Evolutionary conservation across 2,113 vertebrate species (phyloP), one percentile per base, ranked within the genome.

Genomic region (Callospermophilus lateralis): DNA sequence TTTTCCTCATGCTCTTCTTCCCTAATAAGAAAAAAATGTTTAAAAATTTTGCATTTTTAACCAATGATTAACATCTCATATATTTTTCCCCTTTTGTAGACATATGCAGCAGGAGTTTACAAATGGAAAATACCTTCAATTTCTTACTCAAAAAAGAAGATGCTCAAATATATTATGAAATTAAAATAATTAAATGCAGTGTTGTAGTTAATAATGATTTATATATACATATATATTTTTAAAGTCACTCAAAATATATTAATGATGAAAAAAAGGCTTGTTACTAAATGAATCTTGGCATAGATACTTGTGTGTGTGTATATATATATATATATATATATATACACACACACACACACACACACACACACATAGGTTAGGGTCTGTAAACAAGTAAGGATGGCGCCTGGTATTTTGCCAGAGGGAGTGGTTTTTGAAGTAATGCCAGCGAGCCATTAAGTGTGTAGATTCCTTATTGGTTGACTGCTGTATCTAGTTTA

Each of bases 1-100:
- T n/a, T n/a, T n/a, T n/a, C n/a, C n/a, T n/a, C n/a, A n/a, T n/a
- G n/a, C n/a, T n/a, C n/a, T n/a, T n/a, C n/a, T n/a, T n/a, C n/a
- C n/a, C n/a, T n/a, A n/a, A 92, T 63, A 92, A 93, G 28, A 30
- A 1, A n/a, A 51, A 90, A 87, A 7, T 86, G n/a, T 95, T 95
- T 92, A 94, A 74, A 51, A 85, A 8, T 26, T 96, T 94, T 89
- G 30, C 16, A 76, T 91, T 78, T 96, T 96, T 68, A 91, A 73
- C 80, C 42, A 93, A 4, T 17, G 32, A 0, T 42, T 96, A 72
- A 72, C 37, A 58, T 81, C 8, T 67, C 72, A 48, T 24, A 83
- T 81, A 88, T 51, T 92, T 77, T 39, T 83, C 77, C 4, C 42
- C 86, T 90, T 93, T 80, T 37, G 6, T 1, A 65, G 45, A 78